Percentiles rank a stretch among this genome's conserved stretches.
phyloP scores from a whole-genome alignment of 2,797 vertebrate species.

The Pangasius larnaudii region DNA sequence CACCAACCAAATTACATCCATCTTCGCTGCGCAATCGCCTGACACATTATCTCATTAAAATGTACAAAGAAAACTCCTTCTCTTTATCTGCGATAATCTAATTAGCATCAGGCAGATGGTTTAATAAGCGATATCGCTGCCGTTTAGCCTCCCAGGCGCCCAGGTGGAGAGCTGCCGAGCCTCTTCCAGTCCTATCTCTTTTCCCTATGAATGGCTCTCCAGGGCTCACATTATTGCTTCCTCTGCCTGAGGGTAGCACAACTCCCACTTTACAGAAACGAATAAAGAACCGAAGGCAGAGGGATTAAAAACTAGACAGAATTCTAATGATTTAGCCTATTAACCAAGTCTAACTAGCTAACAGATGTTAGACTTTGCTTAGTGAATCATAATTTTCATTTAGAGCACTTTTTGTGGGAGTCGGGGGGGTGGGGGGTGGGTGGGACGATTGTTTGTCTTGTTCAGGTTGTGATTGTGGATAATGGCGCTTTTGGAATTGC shows the following conservation, averaged over 20 bases:
- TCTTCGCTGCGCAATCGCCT: slow-evolving; percentile 72
- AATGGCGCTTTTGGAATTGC: slow-evolving; percentile 53
- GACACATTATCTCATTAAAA: slow-evolving; percentile 87
- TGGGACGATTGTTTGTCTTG: slow-evolving; percentile 52
- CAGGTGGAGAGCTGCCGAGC: slow-evolving; percentile 76
- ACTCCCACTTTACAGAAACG: slow-evolving; percentile 80
- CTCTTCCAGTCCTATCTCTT: slow-evolving; percentile 52
- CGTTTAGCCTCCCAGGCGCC: slow-evolving; percentile 83
- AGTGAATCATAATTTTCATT: slow-evolving; percentile 44
- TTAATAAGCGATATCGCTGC: slow-evolving; percentile 83
- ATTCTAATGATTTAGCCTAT: slow-evolving; percentile 63
- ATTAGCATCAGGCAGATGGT: slow-evolving; percentile 88
- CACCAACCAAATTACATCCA: slow-evolving; percentile 61
- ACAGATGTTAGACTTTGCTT: slow-evolving; percentile 59
- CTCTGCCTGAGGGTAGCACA: slow-evolving; percentile 81
- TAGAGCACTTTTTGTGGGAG: slow-evolving; percentile 15
- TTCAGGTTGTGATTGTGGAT: slow-evolving; percentile 48
- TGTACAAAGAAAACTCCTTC: slow-evolving; percentile 85
- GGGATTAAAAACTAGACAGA: slow-evolving; percentile 61
- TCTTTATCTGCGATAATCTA: slow-evolving; percentile 87
- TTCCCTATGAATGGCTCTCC: slow-evolving; percentile 81
- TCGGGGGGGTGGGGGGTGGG: too few relatives aligned
- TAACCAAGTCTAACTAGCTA: slow-evolving; percentile 59
- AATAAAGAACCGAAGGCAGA: slow-evolving; percentile 66
- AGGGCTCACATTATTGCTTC: slow-evolving; percentile 84